phyloP scores from a whole-genome alignment of 2,888 invertebrate species.

The Aspidapion aeneum region DNA sequence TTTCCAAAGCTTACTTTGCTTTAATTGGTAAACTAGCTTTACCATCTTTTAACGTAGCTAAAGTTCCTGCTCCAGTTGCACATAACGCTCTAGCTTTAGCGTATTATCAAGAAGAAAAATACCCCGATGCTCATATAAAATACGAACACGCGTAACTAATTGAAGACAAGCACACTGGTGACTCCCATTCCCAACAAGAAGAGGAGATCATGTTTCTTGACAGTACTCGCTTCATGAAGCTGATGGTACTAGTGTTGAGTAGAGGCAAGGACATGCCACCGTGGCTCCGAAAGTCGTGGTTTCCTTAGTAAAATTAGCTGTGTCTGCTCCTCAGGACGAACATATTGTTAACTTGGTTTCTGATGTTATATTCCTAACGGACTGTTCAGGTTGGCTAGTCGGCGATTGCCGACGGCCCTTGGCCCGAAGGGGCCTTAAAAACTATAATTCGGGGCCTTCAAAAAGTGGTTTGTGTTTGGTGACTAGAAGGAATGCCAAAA shows the following conservation, averaged over 20 bases:
- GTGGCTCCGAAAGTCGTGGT: too few species aligned
- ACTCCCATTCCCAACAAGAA: conserved; percentile 70
- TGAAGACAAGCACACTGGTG: conserved; percentile 68
- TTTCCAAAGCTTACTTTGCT: conserved; percentile 14
- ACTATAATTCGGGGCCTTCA: too few species aligned
- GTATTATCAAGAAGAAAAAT: conserved; percentile 9
- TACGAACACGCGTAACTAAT: conserved; percentile 74
- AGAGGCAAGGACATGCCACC: too few species aligned
- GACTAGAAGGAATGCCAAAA: too few species aligned
- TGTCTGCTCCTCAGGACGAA: too few species aligned
- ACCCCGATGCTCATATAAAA: conserved; percentile 65
- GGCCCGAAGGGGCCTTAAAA: too few species aligned
- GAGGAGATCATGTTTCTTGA: conserved; percentile 70
- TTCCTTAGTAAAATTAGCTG: not conserved
- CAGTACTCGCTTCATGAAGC: conserved; percentile 71
- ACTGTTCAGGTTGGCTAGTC: too few species aligned
- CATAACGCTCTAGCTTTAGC: not conserved
- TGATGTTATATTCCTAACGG: too few species aligned
- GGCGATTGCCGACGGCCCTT: too few species aligned
- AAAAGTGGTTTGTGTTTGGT: too few species aligned
- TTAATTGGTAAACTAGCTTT: conserved; percentile 17
- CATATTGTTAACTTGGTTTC: too few species aligned
- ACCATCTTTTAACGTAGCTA: conserved; percentile 7
- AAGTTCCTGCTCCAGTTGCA: conserved; percentile 7
- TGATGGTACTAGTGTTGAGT: conserved; percentile 69